Evolutionary conservation across 2,113 vertebrate species (phyloP), one percentile per base, ranked within the genome.

Genomic region (Psilopogon haemacephalus): DNA sequence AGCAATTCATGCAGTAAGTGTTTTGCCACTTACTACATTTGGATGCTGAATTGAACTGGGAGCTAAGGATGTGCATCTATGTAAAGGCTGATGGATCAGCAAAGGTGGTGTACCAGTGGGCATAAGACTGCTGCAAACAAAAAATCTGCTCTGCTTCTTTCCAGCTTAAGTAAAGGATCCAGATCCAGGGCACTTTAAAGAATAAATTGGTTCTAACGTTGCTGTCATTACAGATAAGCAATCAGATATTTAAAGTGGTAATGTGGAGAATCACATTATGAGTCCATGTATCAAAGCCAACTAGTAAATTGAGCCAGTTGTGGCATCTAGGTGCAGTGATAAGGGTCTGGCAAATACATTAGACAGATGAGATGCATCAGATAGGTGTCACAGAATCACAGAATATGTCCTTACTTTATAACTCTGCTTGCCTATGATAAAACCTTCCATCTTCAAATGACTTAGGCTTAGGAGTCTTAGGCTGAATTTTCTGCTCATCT

Each of bases 221-320:
- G 26, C 89, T 96, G 95, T 95, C 91, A 90, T 87, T 75, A 68
- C 78, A 89, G 89, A 95, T 94, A 96, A 94, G 78, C 75, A 92
- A 79, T 92, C 81, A 91, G 75, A 90, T 94, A 96, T 94, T 94
- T 91, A 88, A 96, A 85, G 87, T 82, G 78, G 86, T 95, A 83
- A 94, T 83, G 81, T 63, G 37, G 63, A 90, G 90, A 92, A 94
- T 89, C 88, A 63, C 63, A 74, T 73, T 94, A 64, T 54, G 93
- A 94, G 78, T 60, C 71, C 1, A 5, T 87, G 91, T 91, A 94
- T 87, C 89, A 93, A 93, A 93, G 73, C 55, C 92, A 94, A 95
- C 84, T 87, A 79, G 81, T 87, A 94, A 92, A 96, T 94, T 94
- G 94, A 94, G 89, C 71, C 84, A 54, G 71, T 86, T 85, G 64